These are phyloP conservation scores for Clamator glandarius DNA, from an alignment of 2,797 vertebrate species.

Conservation along the genomic window DNA sequence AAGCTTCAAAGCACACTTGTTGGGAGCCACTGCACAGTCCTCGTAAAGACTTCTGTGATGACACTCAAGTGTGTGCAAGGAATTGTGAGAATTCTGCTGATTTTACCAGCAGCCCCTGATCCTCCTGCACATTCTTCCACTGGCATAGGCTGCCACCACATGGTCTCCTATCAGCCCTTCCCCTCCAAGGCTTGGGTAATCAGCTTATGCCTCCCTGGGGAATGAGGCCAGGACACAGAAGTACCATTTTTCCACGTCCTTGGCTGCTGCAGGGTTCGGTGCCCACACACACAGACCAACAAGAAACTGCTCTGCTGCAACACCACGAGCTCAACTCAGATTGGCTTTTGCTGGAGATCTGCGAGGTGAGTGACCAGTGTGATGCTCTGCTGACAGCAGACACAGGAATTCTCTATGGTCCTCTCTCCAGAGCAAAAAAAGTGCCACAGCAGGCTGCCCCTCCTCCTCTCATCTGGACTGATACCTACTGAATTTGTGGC, in stretches of 20 bases:
- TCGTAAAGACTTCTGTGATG: neutral
- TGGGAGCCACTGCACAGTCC: neutral
- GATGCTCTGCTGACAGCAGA: neutral
- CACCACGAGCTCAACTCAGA: neutral
- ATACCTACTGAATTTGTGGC: neutral
- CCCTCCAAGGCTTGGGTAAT: neutral
- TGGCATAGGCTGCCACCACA: accelerated
- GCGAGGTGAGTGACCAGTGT: too few species aligned
- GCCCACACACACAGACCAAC: accelerated
- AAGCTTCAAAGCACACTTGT: accelerated
- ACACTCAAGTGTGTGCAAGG: too few species aligned
- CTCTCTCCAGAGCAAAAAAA: too few species aligned
- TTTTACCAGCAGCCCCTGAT: neutral
- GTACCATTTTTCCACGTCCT: neutral
- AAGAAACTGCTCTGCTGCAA: neutral
- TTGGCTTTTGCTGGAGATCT: neutral
- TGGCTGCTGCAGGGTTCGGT: neutral
- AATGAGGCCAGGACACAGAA: neutral
- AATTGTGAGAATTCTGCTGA: neutral
- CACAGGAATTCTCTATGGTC: accelerated
- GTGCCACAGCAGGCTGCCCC: neutral
- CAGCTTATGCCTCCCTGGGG: accelerated
- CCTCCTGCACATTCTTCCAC: neutral
- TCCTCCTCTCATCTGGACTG: accelerated
- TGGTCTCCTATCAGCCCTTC: neutral